Conservation (phyloP, 2,888 invertebrate genomes). For the Merodon equestris region DNA sequence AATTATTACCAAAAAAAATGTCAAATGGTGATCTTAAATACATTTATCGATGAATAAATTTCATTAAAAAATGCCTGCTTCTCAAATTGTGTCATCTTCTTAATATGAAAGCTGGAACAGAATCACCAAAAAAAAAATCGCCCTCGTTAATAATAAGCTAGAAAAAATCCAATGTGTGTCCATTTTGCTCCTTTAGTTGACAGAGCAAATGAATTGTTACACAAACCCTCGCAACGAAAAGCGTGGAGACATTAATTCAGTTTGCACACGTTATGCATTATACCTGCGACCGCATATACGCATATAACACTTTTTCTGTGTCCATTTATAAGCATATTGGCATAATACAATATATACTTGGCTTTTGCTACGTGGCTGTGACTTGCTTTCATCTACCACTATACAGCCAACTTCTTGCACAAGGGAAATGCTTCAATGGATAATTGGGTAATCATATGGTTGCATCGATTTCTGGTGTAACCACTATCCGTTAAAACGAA, state of each 20-base stretch:
- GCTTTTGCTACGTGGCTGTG: conserved; percentile 45
- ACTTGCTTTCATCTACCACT: conserved; percentile 16
- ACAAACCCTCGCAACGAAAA: conserved; percentile 43
- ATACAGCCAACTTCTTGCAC: conserved; percentile 14
- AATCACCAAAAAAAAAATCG: too few relatives aligned
- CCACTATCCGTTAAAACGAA: neutral
- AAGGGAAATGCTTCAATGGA: conserved; percentile 39
- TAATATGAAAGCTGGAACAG: too few relatives aligned
- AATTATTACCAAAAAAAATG: too few relatives aligned
- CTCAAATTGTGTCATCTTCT: too few relatives aligned
- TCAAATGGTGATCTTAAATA: too few relatives aligned
- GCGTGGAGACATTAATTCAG: conserved; percentile 49
- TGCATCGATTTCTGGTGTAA: conserved; percentile 23
- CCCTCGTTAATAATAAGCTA: too few relatives aligned
- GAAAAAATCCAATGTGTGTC: too few relatives aligned
- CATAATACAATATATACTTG: too few relatives aligned
- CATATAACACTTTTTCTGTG: conserved; percentile 14
- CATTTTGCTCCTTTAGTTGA: too few relatives aligned
- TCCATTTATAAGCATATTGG: neutral
- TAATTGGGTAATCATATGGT: conserved; percentile 42
- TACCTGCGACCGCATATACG: conserved; percentile 14
- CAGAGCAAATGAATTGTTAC: conserved; percentile 14
- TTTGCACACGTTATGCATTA: too few relatives aligned
- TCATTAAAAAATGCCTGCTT: too few relatives aligned
- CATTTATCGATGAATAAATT: too few relatives aligned